Percentiles rank a stretch among this genome's conserved stretches.
Evolutionary conservation across 2,888 invertebrate species (phyloP).

Genomic region (Cryptus armator): DNA sequence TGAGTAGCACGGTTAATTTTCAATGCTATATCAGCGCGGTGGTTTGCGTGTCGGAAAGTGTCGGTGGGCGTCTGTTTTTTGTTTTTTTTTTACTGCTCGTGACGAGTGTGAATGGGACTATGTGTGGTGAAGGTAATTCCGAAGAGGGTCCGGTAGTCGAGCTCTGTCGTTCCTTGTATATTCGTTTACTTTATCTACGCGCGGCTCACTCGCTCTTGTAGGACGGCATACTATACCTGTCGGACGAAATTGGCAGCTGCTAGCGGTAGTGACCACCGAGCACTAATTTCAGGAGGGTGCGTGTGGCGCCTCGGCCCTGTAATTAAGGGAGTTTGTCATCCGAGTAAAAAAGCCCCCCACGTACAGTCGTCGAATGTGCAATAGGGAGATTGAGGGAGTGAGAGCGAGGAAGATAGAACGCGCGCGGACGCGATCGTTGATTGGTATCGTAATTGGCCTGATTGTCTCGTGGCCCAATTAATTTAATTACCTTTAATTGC

Average conservation of each 20-base stretch:
- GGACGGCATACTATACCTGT: constrained; percentile 52
- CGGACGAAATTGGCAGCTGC: constrained; percentile 76
- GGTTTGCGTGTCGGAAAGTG: constrained; percentile 42
- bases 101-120: constrained; percentile 32
- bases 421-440: constrained; percentile 77
- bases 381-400: constrained; percentile 7
- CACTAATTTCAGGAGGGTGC: constrained; percentile 73
- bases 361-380: constrained; percentile 39
- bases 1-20: constrained; percentile 6
- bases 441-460: constrained; percentile 83
- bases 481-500: constrained; percentile 82
- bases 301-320: constrained; percentile 79
- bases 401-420: constrained; percentile 45
- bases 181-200: constrained; percentile 59
- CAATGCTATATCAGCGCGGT: constrained; percentile 4
- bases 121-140: constrained; percentile 55
- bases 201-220: constrained; percentile 48
- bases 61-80: constrained; percentile 5
- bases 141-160: constrained; percentile 57
- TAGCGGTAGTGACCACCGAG: constrained; percentile 68
- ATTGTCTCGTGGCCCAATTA: constrained; percentile 83
- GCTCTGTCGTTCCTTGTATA: constrained; percentile 61
- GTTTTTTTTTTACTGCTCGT: constrained; percentile 30
- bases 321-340: constrained; percentile 84
- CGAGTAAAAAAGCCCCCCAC: constrained; percentile 78